Base-by-base conservation (phyloP, 2,888 invertebrate genomes). In the Chloroclystis v-ata region DNA sequence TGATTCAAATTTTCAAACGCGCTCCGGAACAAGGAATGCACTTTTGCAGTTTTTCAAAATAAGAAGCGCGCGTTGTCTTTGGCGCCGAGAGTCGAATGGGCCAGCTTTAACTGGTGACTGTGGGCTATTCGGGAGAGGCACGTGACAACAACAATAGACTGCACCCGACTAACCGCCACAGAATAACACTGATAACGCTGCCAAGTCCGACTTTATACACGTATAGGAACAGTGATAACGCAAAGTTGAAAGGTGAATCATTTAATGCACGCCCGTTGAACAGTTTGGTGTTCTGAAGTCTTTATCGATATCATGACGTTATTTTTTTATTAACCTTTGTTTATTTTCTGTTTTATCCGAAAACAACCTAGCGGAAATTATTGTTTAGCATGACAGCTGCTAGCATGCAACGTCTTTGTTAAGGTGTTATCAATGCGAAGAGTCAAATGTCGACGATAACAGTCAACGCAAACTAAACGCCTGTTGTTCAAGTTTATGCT, bases 121-220 rank as follows among this genome's bases (percentile, higher is more conserved):
- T 28, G 44, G 44, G 44, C 29, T 32, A 12, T 26, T 38, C 47
- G 54, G 44, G 41, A 47, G 51, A 43, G 20, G 24, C 47, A 39
- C 45, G 46, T 46, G 50, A 50, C 37, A 41, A 49, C 43, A 47
- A 51, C 46, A 50, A 43, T 37, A 24, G 39, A 43, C 35, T 50
- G 50, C 50, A 50, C 32, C 28, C 30, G 28, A 14, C 42, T n/a
- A 26, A n/a, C 40, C 20, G 16, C 38, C 20, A 35, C 20, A 35
- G 16, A 24, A 24, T 24, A 35, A 35, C 3, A 20, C 20, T 28
- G 54, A 52, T 54, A 57, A 43, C 48, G 44, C 44, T 43, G 49
- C 48, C 38, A 50, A 39, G 43, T 43, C 28, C 38, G 14, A 6
- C 30, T 44, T 24, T 37, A 32, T n/a, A 8, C 13, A 44, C 16